A percentile compares a stretch with the other conserved stretches of the same genome.
Evolutionary conservation across 2,113 vertebrate genomes (phyloP).

Genomic region (Diadophis punctatus): DNA sequence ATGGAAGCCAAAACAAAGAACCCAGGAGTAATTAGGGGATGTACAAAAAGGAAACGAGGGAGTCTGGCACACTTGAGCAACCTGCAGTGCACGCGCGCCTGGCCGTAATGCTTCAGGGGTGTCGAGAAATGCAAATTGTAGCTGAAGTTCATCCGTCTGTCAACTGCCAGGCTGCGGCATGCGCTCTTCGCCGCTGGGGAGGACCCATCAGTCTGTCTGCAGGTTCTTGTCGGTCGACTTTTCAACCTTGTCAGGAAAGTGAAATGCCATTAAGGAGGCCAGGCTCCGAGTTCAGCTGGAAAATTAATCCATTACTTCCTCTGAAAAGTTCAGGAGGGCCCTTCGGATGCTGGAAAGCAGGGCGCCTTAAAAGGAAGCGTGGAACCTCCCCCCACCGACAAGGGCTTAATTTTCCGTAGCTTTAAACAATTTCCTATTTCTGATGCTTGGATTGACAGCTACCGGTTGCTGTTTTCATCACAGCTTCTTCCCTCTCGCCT

Average conservation of each 20-base stretch:
- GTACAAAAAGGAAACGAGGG: background rate
- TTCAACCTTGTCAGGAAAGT: conserved; percentile 25
- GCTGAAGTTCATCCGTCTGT: background rate
- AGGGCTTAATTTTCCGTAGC: background rate
- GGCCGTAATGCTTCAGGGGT: background rate
- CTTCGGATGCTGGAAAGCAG: background rate
- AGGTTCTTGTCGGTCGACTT: background rate
- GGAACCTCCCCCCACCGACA: rapidly evolving
- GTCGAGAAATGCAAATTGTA: background rate
- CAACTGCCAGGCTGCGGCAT: background rate
- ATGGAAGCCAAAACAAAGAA: background rate
- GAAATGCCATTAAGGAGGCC: conserved; percentile 4
- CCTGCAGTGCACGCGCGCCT: background rate
- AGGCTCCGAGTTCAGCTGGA: background rate
- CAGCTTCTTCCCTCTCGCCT: background rate
- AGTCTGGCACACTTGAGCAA: no score
- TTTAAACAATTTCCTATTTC: background rate
- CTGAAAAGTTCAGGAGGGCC: background rate
- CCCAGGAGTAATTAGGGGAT: background rate
- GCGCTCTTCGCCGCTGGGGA: background rate
- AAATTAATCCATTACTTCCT: conserved; percentile 18
- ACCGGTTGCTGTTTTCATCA: background rate
- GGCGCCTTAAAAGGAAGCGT: background rate
- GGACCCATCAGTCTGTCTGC: background rate
- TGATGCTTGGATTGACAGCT: background rate